Percentiles rank a stretch among this genome's conserved stretches.
Conservation (phyloP, 2,888 invertebrate species). For the Noctua janthina region DNA sequence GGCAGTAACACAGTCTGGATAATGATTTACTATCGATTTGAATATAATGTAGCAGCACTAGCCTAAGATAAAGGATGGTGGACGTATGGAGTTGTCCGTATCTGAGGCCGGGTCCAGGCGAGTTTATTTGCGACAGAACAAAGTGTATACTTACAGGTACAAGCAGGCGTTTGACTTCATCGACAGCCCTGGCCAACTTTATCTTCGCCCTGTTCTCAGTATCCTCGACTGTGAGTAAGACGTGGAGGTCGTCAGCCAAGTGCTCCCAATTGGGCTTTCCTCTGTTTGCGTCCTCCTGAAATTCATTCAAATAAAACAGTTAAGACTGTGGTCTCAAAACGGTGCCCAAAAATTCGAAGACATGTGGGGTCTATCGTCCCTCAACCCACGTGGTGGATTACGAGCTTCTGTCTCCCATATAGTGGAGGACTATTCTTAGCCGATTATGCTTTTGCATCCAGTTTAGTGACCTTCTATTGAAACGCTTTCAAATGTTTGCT, state of each 20-base stretch:
- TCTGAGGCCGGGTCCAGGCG: background rate
- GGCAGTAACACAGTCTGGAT: background rate
- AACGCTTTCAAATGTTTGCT: constrained; percentile 35
- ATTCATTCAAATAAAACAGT: constrained; percentile 41
- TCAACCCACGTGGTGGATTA: background rate
- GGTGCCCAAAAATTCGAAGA: background rate
- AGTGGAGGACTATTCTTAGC: background rate
- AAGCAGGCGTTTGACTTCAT: constrained; percentile 99
- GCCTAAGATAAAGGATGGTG: background rate
- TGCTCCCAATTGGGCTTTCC: constrained; percentile 99
- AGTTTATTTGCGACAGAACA: background rate
- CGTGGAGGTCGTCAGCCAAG: constrained; percentile 99
- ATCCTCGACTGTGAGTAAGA: constrained; percentile 99
- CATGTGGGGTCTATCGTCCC: background rate
- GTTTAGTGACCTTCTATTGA: constrained; percentile 40
- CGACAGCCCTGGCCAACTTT: constrained; percentile 98
- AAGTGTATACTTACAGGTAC: constrained; percentile 95
- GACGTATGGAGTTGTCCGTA: background rate
- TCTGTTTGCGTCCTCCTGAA: constrained; percentile 99
- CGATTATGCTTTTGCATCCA: constrained; percentile 4
- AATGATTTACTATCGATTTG: background rate
- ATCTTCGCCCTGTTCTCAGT: constrained; percentile 98
- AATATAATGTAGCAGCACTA: background rate
- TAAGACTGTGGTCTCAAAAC: constrained; percentile 1
- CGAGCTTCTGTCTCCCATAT: too few species aligned